phyloP scores from a whole-genome alignment of 2,888 invertebrate species.

The Baronia brevicornis region DNA sequence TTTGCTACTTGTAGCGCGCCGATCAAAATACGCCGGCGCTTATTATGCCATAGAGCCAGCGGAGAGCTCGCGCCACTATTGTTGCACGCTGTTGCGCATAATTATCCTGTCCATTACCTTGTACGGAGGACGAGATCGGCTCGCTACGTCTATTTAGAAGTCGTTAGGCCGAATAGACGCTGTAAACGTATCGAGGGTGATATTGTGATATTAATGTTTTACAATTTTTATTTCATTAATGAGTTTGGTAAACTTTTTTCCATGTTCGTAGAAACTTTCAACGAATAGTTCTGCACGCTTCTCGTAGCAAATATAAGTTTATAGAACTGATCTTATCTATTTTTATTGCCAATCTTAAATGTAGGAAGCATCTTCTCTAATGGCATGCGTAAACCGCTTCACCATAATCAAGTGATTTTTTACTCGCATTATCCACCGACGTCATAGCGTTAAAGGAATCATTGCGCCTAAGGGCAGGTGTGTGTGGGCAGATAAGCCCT shows the following conservation, averaged over 20 bases:
- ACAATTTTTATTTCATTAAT: slow-evolving; percentile 45
- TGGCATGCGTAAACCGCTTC: slow-evolving; percentile 18
- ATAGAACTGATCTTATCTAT: too few species aligned
- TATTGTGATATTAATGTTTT: slow-evolving; percentile 54
- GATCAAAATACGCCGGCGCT: slow-evolving; percentile 71
- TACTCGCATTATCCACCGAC: slow-evolving; percentile 22
- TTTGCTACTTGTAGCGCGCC: slow-evolving; percentile 60
- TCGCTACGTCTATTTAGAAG: slow-evolving; percentile 65
- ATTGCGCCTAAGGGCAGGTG: slow-evolving; percentile 28
- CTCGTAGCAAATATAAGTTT: too few species aligned
- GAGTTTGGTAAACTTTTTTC: slow-evolving; percentile 1
- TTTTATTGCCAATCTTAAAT: too few species aligned
- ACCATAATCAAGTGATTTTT: slow-evolving; percentile 24
- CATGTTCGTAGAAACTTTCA: background rate
- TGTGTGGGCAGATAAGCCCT: slow-evolving; percentile 20
- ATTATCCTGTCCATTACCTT: slow-evolving; percentile 74
- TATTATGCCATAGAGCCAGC: slow-evolving; percentile 68
- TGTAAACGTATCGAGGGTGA: slow-evolving; percentile 54
- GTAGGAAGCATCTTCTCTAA: slow-evolving; percentile 6
- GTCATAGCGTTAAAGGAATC: slow-evolving; percentile 23
- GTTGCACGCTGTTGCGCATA: slow-evolving; percentile 71
- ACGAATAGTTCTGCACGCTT: too few species aligned
- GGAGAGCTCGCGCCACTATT: slow-evolving; percentile 70
- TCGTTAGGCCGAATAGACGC: slow-evolving; percentile 60
- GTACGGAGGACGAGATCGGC: slow-evolving; percentile 62